Percentiles rank a stretch among this genome's conserved stretches.
Conservation (phyloP, 2,888 invertebrate species). For the Disparrhopalites patrizii region DNA sequence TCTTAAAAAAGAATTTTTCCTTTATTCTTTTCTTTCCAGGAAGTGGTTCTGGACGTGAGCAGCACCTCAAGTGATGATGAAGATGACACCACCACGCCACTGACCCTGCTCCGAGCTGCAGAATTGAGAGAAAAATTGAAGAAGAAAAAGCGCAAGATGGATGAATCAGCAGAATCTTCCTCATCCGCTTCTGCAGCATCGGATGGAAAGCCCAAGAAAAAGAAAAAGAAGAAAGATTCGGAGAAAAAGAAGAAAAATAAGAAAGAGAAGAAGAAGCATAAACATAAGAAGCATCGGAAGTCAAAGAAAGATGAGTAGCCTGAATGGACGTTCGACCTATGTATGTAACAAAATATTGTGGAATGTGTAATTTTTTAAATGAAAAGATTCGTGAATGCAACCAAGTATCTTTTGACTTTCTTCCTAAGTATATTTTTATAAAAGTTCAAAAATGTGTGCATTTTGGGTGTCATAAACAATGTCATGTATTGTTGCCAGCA, state of each 20-base stretch:
- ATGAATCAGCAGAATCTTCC: not conserved
- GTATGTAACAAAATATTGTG: no score
- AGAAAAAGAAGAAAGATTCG: constrained; percentile 12
- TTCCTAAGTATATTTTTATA: no score
- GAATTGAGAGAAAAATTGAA: constrained; percentile 57
- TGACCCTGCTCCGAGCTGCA: constrained; percentile 72
- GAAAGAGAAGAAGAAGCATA: constrained; percentile 23
- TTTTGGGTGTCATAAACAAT: no score
- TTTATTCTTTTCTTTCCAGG: constrained; percentile 30
- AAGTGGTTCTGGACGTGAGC: constrained; percentile 76
- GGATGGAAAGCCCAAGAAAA: constrained; percentile 8
- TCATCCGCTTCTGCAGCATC: not conserved
- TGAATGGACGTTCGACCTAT: no score
- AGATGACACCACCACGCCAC: constrained; percentile 72
- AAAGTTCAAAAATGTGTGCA: no score
- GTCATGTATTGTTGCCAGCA: no score
- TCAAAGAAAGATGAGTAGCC: constrained; percentile 8
- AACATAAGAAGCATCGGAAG: constrained; percentile 16
- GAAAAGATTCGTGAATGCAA: no score
- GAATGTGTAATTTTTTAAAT: no score
- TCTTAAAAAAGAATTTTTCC: constrained; percentile 43
- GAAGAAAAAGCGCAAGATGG: constrained; percentile 49
- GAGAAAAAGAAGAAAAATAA: constrained; percentile 26
- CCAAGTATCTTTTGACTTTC: no score
- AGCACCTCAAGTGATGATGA: constrained; percentile 85